These are phyloP conservation scores for Dascillus cervinus DNA, from an alignment of 2,888 invertebrate species.

Conservation along the genomic window DNA sequence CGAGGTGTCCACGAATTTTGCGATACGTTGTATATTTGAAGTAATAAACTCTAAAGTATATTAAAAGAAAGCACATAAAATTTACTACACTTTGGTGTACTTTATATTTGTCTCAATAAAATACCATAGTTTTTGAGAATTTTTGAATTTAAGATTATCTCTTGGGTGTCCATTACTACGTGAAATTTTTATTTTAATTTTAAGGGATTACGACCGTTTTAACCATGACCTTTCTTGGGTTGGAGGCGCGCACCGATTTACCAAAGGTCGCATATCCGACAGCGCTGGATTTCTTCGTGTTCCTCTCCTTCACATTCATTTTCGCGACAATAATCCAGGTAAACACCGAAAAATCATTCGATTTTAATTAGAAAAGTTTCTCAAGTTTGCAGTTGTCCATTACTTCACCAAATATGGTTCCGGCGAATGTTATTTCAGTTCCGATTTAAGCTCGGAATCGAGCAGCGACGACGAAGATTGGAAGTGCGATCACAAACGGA, in stretches of 20 bases:
- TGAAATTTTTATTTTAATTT: too few species aligned
- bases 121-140: too few species aligned
- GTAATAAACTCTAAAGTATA: too few species aligned
- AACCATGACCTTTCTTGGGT: conserved; percentile 76
- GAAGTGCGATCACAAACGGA: conserved; percentile 10
- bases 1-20: too few species aligned
- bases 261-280: conserved; percentile 82
- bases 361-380: conserved; percentile 17
- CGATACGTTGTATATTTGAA: too few species aligned
- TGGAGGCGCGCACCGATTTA: conserved; percentile 72
- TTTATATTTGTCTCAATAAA: too few species aligned
- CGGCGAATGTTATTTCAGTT: conserved; percentile 67
- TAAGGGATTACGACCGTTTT: conserved; percentile 74
- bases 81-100: too few species aligned
- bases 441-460: conserved; percentile 54
- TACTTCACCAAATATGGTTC: conserved; percentile 80
- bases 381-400: conserved; percentile 76
- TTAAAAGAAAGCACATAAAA: too few species aligned
- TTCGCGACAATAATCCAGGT: conserved; percentile 73
- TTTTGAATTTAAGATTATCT: too few species aligned
- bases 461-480: conserved; percentile 47
- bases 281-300: conserved; percentile 78
- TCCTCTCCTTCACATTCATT: conserved; percentile 71
- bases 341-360: conserved; percentile 9
- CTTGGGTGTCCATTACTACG: too few species aligned